Conservation (phyloP, 2,113 vertebrate genomes). For the Stercorarius parasiticus region DNA sequence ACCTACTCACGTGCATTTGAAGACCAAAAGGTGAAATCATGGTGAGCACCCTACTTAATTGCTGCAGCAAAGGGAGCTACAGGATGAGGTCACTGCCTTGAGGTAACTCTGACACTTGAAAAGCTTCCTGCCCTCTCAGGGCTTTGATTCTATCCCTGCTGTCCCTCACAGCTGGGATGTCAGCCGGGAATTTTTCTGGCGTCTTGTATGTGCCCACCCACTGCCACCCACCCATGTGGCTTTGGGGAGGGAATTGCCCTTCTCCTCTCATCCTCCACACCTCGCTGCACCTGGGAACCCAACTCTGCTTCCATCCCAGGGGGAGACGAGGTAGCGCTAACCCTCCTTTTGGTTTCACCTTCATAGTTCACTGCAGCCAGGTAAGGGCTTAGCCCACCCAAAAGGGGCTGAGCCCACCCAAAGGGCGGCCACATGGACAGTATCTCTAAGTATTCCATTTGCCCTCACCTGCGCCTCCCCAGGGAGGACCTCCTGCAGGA, state of each 20-base stretch:
- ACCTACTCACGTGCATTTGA: neutral
- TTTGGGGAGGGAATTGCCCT: neutral
- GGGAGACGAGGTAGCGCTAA: neutral
- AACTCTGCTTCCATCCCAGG: neutral
- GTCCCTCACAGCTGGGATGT: neutral
- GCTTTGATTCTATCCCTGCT: neutral
- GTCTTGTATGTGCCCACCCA: neutral
- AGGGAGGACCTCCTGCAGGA: neutral
- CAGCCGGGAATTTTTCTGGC: neutral
- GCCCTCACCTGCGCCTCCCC: neutral
- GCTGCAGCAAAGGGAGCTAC: neutral
- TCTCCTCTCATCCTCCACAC: neutral
- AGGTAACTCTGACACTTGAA: neutral
- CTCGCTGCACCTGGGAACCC: neutral
- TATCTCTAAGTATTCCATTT: neutral
- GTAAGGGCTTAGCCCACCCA: neutral
- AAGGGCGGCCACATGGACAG: neutral
- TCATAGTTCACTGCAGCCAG: neutral
- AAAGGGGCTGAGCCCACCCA: neutral
- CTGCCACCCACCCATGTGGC: neutral
- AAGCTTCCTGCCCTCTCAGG: neutral
- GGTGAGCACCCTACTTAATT: neutral
- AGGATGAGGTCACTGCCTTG: neutral
- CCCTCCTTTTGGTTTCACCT: neutral
- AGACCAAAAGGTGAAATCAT: neutral